Base-by-base conservation (phyloP, 2,113 vertebrate species). In the Mus spicilegus region DNA sequence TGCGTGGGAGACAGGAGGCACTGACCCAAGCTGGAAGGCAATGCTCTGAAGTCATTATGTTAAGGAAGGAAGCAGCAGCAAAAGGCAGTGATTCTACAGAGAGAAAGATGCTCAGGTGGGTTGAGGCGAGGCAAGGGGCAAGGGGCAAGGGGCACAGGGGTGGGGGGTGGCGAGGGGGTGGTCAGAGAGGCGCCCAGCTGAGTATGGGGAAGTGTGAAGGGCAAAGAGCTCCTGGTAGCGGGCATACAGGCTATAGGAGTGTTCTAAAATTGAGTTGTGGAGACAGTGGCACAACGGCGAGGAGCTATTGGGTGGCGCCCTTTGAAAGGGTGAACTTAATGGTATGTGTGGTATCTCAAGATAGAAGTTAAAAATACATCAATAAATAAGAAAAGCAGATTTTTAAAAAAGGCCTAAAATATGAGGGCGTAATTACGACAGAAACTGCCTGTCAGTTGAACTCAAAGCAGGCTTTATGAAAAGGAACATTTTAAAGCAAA, bases 401-500 rank as follows among this genome's bases (percentile, higher is more conserved):
- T 92, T 84, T 51, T 65, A 2, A 42, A 80, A 86, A 91, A 85
- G 81, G 22, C 4, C 28, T 39, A 75, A 63, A 63, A 49, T 36
- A 28, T 0, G 49, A 90, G 36, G 49, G 39, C 26, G 28, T 90
- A 51, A 88, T 54, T 88, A 22, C 36, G 58, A 94, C 67, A 93
- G 88, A 94, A 95, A 73, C 49, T 11, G 56, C 51, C 77, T 77
- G 81, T 73, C 77, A 81, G 65, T 90, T 85, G 87, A 90, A 78
- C 61, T 42, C 89, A 58, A 86, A 90, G 76, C 26, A 72, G 93
- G 92, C 92, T 49, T 49, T 67, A 49, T 22, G 42, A 14, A 86
- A 85, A 90, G 36, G 72, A 94, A 89, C 51, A 22, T 72, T 87
- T 65, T 49, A 67, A 95, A 72, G 54, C 77, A 94, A 95, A 95